Evolutionary conservation across 2,797 vertebrate genomes (phyloP).

Genomic region (Chiloscyllium punctatum): DNA sequence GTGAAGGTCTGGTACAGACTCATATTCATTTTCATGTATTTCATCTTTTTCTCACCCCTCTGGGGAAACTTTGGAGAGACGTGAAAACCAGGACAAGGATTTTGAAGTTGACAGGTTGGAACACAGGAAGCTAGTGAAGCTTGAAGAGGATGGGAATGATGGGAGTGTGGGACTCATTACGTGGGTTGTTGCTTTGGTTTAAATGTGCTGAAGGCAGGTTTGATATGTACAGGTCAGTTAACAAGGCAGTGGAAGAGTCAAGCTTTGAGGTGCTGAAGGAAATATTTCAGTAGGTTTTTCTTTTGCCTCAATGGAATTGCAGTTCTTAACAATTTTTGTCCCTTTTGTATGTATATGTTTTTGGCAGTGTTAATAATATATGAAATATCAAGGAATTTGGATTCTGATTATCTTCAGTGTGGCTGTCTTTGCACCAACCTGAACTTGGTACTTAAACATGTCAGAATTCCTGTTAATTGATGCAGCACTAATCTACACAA

Average conservation of each 20-base stretch:
- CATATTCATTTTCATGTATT: too few species aligned
- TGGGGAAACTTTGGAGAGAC: not conserved
- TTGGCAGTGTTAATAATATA: not conserved
- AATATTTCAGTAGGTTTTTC: not conserved
- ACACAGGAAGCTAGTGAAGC: not conserved
- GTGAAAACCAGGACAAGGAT: not conserved
- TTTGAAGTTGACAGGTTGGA: not conserved
- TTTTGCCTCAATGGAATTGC: not conserved
- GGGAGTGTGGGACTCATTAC: not conserved
- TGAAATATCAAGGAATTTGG: not conserved
- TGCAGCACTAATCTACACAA: not conserved
- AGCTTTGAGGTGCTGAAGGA: not conserved
- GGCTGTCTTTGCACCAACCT: not conserved
- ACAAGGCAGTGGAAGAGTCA: not conserved
- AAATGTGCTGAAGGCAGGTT: not conserved
- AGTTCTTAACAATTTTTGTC: not conserved
- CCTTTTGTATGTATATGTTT: not conserved
- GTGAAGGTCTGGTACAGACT: too few species aligned
- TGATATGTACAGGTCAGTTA: not conserved
- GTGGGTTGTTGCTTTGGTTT: not conserved
- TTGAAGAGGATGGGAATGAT: not conserved
- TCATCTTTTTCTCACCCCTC: too few species aligned
- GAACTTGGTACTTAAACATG: not conserved
- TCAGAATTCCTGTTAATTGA: not conserved
- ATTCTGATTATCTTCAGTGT: not conserved